Percentiles rank a stretch among this genome's conserved stretches.
phyloP scores from a whole-genome alignment of 2,888 invertebrate genomes.

The Tachina fera region DNA sequence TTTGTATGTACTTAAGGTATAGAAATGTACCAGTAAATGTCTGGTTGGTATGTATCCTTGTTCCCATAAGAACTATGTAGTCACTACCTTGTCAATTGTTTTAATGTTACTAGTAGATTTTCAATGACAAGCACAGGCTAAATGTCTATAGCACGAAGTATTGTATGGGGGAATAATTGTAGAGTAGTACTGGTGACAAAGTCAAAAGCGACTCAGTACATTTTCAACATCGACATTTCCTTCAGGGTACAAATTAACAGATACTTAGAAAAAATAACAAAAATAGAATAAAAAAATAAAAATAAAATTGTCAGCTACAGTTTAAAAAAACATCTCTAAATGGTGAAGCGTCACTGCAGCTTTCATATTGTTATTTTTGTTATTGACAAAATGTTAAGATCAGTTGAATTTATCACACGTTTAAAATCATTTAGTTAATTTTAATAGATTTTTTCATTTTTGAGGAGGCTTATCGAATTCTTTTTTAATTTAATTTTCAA shows the following conservation, averaged over 20 bases:
- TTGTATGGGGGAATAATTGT: too few relatives aligned
- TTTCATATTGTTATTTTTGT: slow-evolving; percentile 3
- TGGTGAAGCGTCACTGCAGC: not conserved
- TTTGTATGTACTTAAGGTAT: too few relatives aligned
- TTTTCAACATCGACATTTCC: too few relatives aligned
- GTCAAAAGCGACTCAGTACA: too few relatives aligned
- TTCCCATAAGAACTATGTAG: too few relatives aligned
- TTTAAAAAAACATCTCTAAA: not conserved
- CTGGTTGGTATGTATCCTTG: too few relatives aligned
- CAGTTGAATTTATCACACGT: slow-evolving; percentile 55
- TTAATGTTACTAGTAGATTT: too few relatives aligned
- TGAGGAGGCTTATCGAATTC: not conserved
- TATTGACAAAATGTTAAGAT: slow-evolving; percentile 40
- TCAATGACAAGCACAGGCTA: too few relatives aligned
- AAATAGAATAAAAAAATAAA: slow-evolving; percentile 3
- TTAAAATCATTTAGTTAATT: slow-evolving; percentile 24
- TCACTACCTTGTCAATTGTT: too few relatives aligned
- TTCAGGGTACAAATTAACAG: slow-evolving; percentile 35
- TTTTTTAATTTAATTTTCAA: not conserved
- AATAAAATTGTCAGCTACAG: not conserved
- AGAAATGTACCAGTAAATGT: too few relatives aligned
- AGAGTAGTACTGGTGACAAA: too few relatives aligned
- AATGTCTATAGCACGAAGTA: too few relatives aligned
- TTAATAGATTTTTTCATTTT: slow-evolving; percentile 1
- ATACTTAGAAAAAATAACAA: slow-evolving; percentile 13